Conservation (phyloP, 2,113 vertebrate genomes). For the Gadus chalcogrammus region DNA sequence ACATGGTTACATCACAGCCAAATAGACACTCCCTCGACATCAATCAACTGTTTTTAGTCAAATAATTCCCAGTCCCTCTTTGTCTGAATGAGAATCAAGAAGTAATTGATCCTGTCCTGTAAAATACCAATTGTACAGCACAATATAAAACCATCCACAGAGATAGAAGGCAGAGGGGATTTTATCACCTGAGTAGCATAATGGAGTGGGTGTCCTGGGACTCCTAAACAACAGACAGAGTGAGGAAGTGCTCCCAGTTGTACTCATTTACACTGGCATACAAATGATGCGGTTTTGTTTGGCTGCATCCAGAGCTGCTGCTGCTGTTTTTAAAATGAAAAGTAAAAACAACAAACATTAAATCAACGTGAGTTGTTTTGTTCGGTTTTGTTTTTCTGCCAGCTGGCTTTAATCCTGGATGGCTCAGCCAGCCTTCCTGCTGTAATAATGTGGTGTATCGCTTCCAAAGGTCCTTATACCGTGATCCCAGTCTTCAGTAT, state of each 20-base stretch:
- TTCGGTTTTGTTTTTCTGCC: no score
- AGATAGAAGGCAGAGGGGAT: constrained; percentile 7
- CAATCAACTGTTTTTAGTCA: no score
- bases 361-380: constrained; percentile 30
- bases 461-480: constrained; percentile 19
- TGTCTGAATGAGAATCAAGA: no score
- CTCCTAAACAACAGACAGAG: constrained; percentile 22
- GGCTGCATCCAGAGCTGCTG: constrained; percentile 5
- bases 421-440: no score
- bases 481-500: constrained; percentile 30
- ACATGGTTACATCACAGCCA: no score
- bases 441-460: constrained; percentile 8
- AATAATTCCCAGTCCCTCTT: no score
- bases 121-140: no score
- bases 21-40: no score
- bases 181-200: constrained; percentile 35
- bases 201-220: constrained; percentile 9
- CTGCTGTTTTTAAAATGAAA: constrained; percentile 5
- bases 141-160: no score
- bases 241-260: constrained; percentile 18
- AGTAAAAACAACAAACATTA: constrained; percentile 35
- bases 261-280: constrained; percentile 31
- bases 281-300: constrained; percentile 33
- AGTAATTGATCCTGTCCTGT: no score
- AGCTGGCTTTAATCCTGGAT: no score